Base-by-base conservation (phyloP, 2,797 vertebrate species). In the Pseudochromis fuscus region DNA sequence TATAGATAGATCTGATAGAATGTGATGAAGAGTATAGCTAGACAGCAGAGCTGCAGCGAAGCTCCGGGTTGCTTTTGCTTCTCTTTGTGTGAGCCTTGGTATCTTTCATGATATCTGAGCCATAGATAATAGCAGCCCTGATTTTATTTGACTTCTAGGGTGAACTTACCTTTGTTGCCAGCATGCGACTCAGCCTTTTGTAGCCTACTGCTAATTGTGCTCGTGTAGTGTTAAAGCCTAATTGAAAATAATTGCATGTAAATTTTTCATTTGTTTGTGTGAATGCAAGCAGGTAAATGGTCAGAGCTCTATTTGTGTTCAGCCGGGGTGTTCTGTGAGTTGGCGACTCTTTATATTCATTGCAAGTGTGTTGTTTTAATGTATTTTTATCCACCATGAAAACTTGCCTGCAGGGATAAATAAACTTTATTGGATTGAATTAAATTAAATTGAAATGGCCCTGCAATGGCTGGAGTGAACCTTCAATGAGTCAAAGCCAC, bases 351-450 rank as follows among this genome's bases (percentile, higher is more conserved):
- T 83, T 77, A 48, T 72, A 79, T 81, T 76, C 69, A 79, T 61
- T 70, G 46, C 51, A 42, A 75, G 63, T 65, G 55, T 81, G 67
- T 84, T 87, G 49, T 82, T 83, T 81, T 81, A 89, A 85, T 86
- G 66, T 84, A 72, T 76, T 85, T 84, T 82, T 86, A 82, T 77
- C 72, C 71, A 58, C 57, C 79, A 66, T 85, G 72, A 82, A 88
- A 84, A 80, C 76, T 71, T 56, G 72, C 77, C 87, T 58, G 64
- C 75, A 75, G 86, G 81, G 83, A 86, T 89, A 77, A 90, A 90
- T 90, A 84, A 77, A 83, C 73, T 87, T 83, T 86, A 90, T 86
- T 86, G 78, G 77, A 85, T 79, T 88, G 65, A 84, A 86, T 87
- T 85, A 81, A 88, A 88, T 84, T 82, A 62, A 87, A 85, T 68